These are phyloP conservation scores for Malacoraja senta DNA, from an alignment of 2,797 vertebrate species.

Conservation along the genomic window DNA sequence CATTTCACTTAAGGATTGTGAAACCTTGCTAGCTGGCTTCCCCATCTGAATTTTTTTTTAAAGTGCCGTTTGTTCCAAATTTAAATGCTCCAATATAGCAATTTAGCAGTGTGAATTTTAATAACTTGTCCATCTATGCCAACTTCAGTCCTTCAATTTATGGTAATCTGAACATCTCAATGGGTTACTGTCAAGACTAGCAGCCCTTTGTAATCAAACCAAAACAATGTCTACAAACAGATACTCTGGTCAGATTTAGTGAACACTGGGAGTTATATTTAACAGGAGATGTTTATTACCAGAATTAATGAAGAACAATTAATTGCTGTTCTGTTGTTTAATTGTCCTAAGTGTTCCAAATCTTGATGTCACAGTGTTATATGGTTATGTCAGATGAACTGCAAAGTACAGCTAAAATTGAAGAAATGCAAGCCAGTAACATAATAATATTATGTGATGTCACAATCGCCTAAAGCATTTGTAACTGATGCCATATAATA, in stretches of 20 bases:
- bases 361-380: background rate
- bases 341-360: background rate
- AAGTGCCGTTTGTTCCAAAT: background rate
- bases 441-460: conserved; percentile 12
- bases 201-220: background rate
- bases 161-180: background rate
- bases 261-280: background rate
- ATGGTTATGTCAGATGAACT: background rate
- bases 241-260: background rate
- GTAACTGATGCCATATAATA: background rate
- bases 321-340: background rate
- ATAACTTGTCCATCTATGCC: background rate
- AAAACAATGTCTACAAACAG: background rate
- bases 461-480: conserved; percentile 15
- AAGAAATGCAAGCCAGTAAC: background rate
- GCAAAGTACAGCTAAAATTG: background rate
- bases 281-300: background rate
- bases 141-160: background rate
- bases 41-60: background rate
- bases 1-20: too few species aligned
- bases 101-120: background rate
- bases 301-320: background rate
- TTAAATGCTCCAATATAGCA: background rate
- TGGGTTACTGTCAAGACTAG: background rate
- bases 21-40: too few species aligned